A percentile compares a stretch with the other conserved stretches of the same genome.
These are phyloP conservation scores for Latrodectus hesperus DNA, from an alignment of 2,888 invertebrate species.

Conservation along the genomic window DNA sequence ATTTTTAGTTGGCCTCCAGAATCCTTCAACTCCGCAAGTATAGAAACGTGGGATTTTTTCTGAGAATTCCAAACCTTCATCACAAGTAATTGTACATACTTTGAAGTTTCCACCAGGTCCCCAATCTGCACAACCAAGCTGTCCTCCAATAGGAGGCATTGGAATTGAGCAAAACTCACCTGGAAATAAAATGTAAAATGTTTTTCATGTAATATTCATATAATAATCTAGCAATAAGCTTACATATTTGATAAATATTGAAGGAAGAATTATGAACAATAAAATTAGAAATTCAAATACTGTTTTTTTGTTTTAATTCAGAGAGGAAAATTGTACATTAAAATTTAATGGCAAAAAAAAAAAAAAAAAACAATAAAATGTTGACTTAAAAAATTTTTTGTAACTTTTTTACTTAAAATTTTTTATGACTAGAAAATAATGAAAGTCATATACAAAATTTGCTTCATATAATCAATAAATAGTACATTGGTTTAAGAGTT, in stretches of 20 bases:
- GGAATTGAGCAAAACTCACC: slow-evolving; percentile 94
- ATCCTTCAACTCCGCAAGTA: slow-evolving; percentile 97
- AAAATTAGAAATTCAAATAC: not conserved
- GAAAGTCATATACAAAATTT: too few species aligned
- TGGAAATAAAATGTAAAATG: slow-evolving; percentile 72
- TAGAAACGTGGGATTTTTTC: slow-evolving; percentile 95
- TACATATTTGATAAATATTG: not conserved
- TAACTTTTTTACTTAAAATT: too few species aligned
- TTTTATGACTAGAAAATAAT: too few species aligned
- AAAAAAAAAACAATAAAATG: too few species aligned
- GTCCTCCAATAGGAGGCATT: slow-evolving; percentile 91
- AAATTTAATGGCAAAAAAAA: too few species aligned
- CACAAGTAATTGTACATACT: slow-evolving; percentile 93
- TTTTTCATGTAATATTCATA: not conserved
- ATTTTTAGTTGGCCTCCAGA: slow-evolving; percentile 89
- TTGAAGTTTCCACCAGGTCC: slow-evolving; percentile 96
- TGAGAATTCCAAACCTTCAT: slow-evolving; percentile 88
- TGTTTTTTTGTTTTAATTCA: too few species aligned
- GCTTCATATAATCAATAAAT: too few species aligned
- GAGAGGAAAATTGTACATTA: too few species aligned
- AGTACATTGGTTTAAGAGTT: too few species aligned
- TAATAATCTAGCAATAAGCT: not conserved
- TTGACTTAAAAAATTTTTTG: too few species aligned
- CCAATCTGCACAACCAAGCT: slow-evolving; percentile 94
- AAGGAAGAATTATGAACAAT: not conserved